Base-by-base conservation (phyloP, 2,113 vertebrate genomes). In the Chaetodon auriga region DNA sequence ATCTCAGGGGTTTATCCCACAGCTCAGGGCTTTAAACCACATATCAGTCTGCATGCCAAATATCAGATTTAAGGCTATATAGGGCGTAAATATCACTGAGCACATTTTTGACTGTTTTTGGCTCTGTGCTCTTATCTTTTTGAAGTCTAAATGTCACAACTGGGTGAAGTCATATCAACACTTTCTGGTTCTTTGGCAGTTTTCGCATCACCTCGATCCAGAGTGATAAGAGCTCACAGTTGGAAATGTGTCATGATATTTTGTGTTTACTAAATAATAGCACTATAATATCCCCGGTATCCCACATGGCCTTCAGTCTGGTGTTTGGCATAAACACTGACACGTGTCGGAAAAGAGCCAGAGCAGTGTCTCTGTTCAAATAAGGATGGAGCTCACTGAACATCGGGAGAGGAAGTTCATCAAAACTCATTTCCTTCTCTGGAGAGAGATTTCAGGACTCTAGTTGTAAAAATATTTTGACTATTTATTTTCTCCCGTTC, bases 1-100 rank as follows among this genome's bases (percentile, higher is more conserved):
- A 70, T 82, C 57, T 80, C 64, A 76, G 62, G 75, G 78, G 79
- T 90, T 92, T 88, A 92, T 90, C 86, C 64, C 68, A 70, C 69
- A 76, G 90, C 85, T 80, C 81, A 80, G 76, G 25, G 68, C 48
- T 87, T 83, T 86, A 89, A 90, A 77, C 74, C 83, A 65, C 21
- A 61, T 61, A 83, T 81, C 66, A 82, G 70, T 70, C 65, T 49
- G 35, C 16, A 74, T 77, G 65, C 79, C 83, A 83, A 84, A 87
- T 83, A 80, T 89, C 81, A 75, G 82, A 89, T 82, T 90, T 83
- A 66, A 78, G 38, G 53, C 74, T 48, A 75, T 68, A 78, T 76
- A 46, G 41, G 74, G 25, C 53, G 49, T 46, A 64, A 41, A 45
- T 80, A 30, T 73, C 23, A 69, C 64, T 49, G 14, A 30, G 25